Conservation (phyloP, 2,113 vertebrate genomes). For the Microtus ochrogaster region DNA sequence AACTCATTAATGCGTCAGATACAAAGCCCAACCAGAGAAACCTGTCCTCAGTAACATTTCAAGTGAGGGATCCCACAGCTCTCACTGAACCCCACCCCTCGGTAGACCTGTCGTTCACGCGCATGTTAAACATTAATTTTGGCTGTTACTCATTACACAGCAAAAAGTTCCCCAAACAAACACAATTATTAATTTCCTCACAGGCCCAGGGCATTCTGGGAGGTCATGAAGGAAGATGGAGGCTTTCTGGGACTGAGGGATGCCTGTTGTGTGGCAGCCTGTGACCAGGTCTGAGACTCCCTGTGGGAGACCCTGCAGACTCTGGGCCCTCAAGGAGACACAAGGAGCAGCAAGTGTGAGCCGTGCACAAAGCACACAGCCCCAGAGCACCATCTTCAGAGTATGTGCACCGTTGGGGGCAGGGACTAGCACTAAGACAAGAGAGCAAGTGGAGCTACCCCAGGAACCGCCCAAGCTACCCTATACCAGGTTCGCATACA, state of each 20-base stretch:
- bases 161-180: slow-evolving; percentile 65
- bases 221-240: slow-evolving; percentile 15
- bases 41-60: slow-evolving; percentile 73
- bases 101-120: slow-evolving; percentile 74
- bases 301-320: background rate
- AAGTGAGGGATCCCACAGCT: slow-evolving; percentile 57
- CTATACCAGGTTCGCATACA: background rate
- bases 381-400: background rate
- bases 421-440: background rate
- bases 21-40: slow-evolving; percentile 75
- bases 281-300: background rate
- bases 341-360: background rate
- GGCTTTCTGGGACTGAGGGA: background rate
- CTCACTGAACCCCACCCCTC: slow-evolving; percentile 22
- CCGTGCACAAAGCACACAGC: too few species aligned
- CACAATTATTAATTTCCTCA: slow-evolving; percentile 71
- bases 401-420: accelerated
- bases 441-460: background rate
- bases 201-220: slow-evolving; percentile 73
- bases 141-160: slow-evolving; percentile 78
- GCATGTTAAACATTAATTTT: slow-evolving; percentile 82
- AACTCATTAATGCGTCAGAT: slow-evolving; percentile 69
- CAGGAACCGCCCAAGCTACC: background rate
- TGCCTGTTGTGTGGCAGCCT: background rate
- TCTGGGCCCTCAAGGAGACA: background rate